Evolutionary conservation across 2,797 vertebrate species (phyloP), one percentile per base, ranked within the genome.

Genomic region (Margarornis squamiger): DNA sequence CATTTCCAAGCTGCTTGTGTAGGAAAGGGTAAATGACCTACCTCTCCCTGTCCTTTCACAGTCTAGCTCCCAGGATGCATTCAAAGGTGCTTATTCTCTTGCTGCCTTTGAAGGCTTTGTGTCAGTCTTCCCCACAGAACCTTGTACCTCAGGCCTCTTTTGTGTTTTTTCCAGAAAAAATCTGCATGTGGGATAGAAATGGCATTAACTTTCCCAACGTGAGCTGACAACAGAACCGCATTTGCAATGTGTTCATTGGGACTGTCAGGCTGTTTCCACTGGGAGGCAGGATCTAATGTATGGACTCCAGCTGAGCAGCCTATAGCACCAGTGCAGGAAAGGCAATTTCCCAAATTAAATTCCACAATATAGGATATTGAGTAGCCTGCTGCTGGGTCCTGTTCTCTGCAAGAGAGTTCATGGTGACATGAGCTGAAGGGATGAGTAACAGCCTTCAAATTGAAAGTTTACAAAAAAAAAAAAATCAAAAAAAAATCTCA

Each of bases 341-440:
- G 75, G 70, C 74, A 95, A 83, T 91, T 92, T 94, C 81, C 76
- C 71, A 95, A 95, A 97, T 97, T 94, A 96, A 97, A 97, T 79
- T 93, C 76, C 81, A 85, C 71, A 61, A 38, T 91, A 90, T 88
- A 88, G 92, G 93, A 90, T 86, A 89, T 48, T 1, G n/a, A 70
- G 90, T 94, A 92, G 90, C 70, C 95, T 86, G 43, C 83, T 90
- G 94, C 77, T 73, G 78, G 72, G 61, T 89, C 94, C 90, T 90
- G 63, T 58, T 81, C 45, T 95, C 88, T 74, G 21, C 66, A 88
- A 96, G 84, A 79, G 61, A 93, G 92, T 95, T 96, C 76, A 67
- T 86, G 7, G 1, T 81, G 94, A 90, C 57, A 71, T 48, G 70
- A 96, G 87, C 80, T 89, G 66, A 91, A 95, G 65, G 82, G 83